Percentiles rank a stretch among this genome's conserved stretches.
These are phyloP conservation scores for Drosophila parabipectinata DNA, from an alignment of 1,140 invertebrate genomes.

Conservation along the genomic window DNA sequence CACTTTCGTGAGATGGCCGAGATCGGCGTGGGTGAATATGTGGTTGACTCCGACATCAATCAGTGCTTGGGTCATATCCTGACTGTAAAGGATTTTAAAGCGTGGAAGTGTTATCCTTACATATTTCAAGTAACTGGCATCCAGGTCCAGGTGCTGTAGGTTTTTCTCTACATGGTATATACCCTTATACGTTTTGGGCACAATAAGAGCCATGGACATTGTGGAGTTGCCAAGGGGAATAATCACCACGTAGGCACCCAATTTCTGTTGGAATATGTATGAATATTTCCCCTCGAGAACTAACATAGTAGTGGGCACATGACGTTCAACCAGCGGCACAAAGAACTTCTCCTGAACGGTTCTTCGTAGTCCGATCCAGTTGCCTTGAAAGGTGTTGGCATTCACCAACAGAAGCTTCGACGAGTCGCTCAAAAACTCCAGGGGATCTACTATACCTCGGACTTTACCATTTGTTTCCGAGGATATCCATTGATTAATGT, in stretches of 20 bases:
- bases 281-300: not conserved
- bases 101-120: not conserved
- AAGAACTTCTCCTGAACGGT: not conserved
- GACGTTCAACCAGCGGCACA: not conserved
- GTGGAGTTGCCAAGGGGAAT: not conserved
- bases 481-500: constrained; percentile 2
- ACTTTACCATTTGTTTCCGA: not conserved
- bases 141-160: not conserved
- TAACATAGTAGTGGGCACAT: not conserved
- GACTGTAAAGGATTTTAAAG: constrained; percentile 5
- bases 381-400: not conserved
- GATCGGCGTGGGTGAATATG: not conserved
- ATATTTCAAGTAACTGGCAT: not conserved
- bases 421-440: not conserved
- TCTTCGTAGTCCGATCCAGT: not conserved
- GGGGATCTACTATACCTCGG: not conserved
- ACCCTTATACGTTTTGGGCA: not conserved
- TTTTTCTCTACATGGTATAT: not conserved
- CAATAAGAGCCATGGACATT: not conserved
- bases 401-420: not conserved
- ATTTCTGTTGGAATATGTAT: not conserved
- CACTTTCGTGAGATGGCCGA: not conserved
- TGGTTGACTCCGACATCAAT: constrained; percentile 2
- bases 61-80: constrained; percentile 18
- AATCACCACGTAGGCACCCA: not conserved